Evolutionary conservation across 1,140 invertebrate species (phyloP).

Genomic region (Oryzaephilus surinamensis): DNA sequence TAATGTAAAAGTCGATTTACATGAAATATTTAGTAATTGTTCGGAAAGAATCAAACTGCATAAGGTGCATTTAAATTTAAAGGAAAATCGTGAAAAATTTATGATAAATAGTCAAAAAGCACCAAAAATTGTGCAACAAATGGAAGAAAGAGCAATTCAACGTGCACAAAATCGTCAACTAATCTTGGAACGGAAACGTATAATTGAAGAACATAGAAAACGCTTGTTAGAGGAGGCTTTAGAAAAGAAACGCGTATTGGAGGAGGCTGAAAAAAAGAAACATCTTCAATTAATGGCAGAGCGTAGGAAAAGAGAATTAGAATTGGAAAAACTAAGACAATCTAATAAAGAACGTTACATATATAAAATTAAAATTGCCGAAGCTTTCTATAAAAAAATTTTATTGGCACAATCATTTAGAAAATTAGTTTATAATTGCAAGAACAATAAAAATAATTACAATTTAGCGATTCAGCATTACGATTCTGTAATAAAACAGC

Average conservation of each 20-base stretch:
- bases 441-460: conserved; percentile 38
- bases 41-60: conserved; percentile 37
- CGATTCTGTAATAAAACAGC: too few species aligned
- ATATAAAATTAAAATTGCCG: conserved; percentile 42
- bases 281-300: conserved; percentile 47
- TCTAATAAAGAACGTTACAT: conserved; percentile 41
- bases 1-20: conserved; percentile 44
- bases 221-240: conserved; percentile 40
- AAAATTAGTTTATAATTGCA: conserved; percentile 38
- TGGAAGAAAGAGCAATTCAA: conserved; percentile 50
- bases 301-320: conserved; percentile 46
- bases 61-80: conserved; percentile 35
- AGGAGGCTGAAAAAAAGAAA: conserved; percentile 49
- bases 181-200: conserved; percentile 45
- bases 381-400: conserved; percentile 45
- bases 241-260: conserved; percentile 39
- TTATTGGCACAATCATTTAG: conserved; percentile 41
- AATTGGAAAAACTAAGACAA: conserved; percentile 43
- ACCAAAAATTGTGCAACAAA: conserved; percentile 50
- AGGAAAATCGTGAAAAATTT: conserved; percentile 43
- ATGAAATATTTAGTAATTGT: conserved; percentile 44
- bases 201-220: conserved; percentile 48
- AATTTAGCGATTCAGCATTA: conserved; percentile 21
- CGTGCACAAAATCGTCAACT: conserved; percentile 48
- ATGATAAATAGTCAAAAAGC: conserved; percentile 35